These are phyloP conservation scores for Caenorhabditis sp. DNA, from an alignment of 2,888 invertebrate genomes.

Conservation along the genomic window DNA sequence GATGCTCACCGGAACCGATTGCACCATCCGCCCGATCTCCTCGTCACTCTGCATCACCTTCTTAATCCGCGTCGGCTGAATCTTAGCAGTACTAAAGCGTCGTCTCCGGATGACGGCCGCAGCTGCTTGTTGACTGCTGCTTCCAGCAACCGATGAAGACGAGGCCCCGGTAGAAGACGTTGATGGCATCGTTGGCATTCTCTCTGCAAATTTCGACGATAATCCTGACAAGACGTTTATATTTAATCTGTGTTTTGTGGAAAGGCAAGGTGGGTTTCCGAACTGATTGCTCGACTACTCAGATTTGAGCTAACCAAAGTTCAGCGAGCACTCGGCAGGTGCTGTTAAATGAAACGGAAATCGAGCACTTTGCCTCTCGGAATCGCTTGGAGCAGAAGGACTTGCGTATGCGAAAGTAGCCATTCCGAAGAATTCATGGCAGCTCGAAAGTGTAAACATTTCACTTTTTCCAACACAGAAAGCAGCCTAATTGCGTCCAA, in stretches of 20 bases:
- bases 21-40: slow-evolving; percentile 99
- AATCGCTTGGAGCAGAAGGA: slow-evolving; percentile 9
- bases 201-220: slow-evolving; percentile 35
- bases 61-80: slow-evolving; percentile 89
- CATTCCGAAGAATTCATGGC: neutral
- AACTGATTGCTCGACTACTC: neutral
- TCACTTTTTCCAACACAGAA: neutral
- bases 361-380: slow-evolving; percentile 5
- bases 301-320: neutral
- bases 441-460: slow-evolving; percentile 7
- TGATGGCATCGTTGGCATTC: slow-evolving; percentile 33
- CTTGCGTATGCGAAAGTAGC: neutral
- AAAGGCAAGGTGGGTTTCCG: neutral
- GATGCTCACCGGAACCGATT: slow-evolving; percentile 98
- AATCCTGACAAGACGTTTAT: neutral
- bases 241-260: neutral
- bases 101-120: slow-evolving; percentile 75
- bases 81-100: slow-evolving; percentile 80
- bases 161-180: slow-evolving; percentile 39
- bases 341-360: slow-evolving; percentile 35
- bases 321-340: slow-evolving; percentile 24
- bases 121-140: slow-evolving; percentile 23
- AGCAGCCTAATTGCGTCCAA: neutral
- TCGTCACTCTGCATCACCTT: slow-evolving; percentile 99
- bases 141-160: slow-evolving; percentile 15